These are phyloP conservation scores for Trogon surrucura DNA, from an alignment of 2,113 vertebrate genomes.

Conservation along the genomic window DNA sequence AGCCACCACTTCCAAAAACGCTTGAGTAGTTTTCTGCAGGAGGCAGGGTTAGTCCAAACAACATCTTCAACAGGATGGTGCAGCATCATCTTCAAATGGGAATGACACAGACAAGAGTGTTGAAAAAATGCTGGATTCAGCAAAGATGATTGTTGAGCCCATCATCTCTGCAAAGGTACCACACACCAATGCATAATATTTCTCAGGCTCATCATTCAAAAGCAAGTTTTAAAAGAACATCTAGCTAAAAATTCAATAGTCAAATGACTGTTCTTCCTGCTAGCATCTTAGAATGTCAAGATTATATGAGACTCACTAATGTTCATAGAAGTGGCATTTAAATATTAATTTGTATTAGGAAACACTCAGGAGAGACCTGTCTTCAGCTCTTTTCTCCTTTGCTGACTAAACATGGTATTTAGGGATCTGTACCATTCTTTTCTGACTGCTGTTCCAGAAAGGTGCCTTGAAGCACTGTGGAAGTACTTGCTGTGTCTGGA, in stretches of 20 bases:
- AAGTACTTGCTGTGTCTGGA: not conserved
- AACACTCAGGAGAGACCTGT: not conserved
- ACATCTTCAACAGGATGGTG: not conserved
- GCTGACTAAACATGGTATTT: not conserved
- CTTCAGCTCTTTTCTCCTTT: not conserved
- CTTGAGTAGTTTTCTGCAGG: accelerated
- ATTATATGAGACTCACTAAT: not conserved
- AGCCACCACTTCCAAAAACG: not conserved
- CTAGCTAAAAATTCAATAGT: not conserved
- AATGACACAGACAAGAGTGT: not conserved
- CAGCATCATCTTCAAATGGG: not conserved
- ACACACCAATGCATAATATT: not conserved
- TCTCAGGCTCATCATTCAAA: not conserved
- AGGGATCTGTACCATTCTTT: not conserved
- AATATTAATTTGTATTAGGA: not conserved
- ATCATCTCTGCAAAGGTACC: not conserved
- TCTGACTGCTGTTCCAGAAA: not conserved
- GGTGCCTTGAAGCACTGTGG: accelerated
- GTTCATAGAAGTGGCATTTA: not conserved
- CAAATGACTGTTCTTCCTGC: not conserved
- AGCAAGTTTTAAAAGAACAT: not conserved
- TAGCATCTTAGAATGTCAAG: not conserved
- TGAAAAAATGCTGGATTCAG: not conserved
- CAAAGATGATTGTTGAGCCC: not conserved
- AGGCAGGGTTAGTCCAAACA: not conserved